A percentile compares a stretch with the other conserved stretches of the same genome.
Conservation (phyloP, 2,113 vertebrate genomes). For the Neofelis nebulosa region DNA sequence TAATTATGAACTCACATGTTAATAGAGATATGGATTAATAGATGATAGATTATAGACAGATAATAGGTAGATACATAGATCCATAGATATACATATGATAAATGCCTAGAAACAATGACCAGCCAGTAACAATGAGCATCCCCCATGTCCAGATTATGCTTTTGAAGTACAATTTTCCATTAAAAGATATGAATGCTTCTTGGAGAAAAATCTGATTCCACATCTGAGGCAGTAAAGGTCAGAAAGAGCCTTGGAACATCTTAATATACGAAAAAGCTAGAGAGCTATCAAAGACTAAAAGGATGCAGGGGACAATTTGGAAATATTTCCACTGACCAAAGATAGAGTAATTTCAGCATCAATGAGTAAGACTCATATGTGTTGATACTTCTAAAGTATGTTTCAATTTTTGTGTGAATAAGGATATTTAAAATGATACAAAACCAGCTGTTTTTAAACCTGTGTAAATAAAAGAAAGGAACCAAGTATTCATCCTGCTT, state of each 20-base stretch:
- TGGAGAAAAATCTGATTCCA: neutral
- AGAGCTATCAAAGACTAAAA: neutral
- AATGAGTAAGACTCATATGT: neutral
- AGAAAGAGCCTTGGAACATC: neutral
- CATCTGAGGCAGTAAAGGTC: neutral
- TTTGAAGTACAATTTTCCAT: neutral
- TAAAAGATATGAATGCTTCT: neutral
- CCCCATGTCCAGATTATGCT: neutral
- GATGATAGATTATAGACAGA: neutral
- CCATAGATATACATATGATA: neutral
- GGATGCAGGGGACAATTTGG: neutral
- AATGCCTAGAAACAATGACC: neutral
- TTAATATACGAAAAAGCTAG: neutral
- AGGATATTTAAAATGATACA: neutral
- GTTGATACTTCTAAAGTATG: neutral
- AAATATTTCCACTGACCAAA: neutral
- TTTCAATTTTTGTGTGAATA: neutral
- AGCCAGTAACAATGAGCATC: neutral
- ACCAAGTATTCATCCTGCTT: neutral
- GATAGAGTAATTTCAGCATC: neutral
- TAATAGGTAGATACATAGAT: neutral
- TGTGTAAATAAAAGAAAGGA: neutral
- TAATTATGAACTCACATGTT: neutral
- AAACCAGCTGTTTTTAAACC: neutral
- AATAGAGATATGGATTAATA: neutral